Conservation (phyloP, 2,113 vertebrate species). For the Colius striatus region DNA sequence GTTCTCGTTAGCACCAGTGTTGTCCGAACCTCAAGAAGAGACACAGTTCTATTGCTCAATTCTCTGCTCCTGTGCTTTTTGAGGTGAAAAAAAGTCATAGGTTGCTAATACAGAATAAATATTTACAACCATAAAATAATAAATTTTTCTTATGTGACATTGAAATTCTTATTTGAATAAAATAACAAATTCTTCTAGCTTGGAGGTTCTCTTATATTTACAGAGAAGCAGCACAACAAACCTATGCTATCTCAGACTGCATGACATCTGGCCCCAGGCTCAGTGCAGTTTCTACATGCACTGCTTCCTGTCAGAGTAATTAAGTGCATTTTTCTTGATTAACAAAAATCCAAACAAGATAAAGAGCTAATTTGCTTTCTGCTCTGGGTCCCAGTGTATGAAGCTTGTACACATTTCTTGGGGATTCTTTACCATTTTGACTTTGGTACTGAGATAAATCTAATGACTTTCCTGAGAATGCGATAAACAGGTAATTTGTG, state of each 20-base stretch:
- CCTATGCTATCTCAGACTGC: slow-evolving; percentile 26
- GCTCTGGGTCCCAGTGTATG: slow-evolving; percentile 40
- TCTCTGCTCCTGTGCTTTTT: not conserved
- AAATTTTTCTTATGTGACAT: not conserved
- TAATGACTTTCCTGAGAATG: not conserved
- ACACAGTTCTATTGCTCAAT: not conserved
- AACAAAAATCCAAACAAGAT: slow-evolving; percentile 69
- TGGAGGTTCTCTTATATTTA: slow-evolving; percentile 32
- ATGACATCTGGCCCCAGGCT: slow-evolving; percentile 61
- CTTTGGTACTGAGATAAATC: not conserved
- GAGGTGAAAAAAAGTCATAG: not conserved
- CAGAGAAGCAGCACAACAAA: slow-evolving; percentile 24
- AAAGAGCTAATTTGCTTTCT: slow-evolving; percentile 70
- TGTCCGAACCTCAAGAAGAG: not conserved
- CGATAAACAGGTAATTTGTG: not conserved
- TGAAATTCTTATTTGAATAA: not conserved
- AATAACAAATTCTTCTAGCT: not conserved
- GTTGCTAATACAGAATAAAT: not conserved
- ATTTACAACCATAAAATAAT: not conserved
- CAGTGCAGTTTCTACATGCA: slow-evolving; percentile 43
- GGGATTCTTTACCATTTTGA: not conserved
- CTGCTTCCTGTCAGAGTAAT: slow-evolving; percentile 69
- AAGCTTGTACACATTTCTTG: slow-evolving; percentile 18
- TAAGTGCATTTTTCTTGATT: slow-evolving; percentile 72
- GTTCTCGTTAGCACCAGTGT: not conserved